Conservation (phyloP, 2,113 vertebrate genomes). For the Amblyopsis rosae region DNA sequence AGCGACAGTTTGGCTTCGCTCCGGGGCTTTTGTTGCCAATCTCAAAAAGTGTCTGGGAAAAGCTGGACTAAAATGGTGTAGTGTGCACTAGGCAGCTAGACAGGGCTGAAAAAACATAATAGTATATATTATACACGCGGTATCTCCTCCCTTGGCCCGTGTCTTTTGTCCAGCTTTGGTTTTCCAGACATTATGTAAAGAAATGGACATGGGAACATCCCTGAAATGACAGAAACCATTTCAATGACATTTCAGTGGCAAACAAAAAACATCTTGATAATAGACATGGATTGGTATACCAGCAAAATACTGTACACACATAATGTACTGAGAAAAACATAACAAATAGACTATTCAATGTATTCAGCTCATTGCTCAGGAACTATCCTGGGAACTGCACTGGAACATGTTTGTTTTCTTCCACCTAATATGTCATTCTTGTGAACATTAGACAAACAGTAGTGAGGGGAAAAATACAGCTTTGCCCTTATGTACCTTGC, state of each 20-base stretch:
- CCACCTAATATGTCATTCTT: too few species aligned
- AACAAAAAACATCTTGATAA: slow-evolving; percentile 28
- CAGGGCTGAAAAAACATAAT: neutral
- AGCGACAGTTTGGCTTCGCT: too few species aligned
- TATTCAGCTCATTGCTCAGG: neutral
- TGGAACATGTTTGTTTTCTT: too few species aligned
- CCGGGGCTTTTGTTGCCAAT: too few species aligned
- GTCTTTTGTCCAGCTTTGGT: neutral
- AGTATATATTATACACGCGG: neutral
- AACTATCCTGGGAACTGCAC: too few species aligned
- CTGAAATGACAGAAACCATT: slow-evolving; percentile 4
- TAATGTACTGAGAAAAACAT: neutral
- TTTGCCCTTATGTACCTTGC: too few species aligned
- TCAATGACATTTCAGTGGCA: slow-evolving; percentile 32
- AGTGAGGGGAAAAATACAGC: too few species aligned
- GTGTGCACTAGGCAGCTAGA: too few species aligned
- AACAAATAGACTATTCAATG: neutral
- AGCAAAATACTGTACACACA: neutral
- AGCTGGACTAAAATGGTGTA: too few species aligned
- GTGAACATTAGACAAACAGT: too few species aligned
- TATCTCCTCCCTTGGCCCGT: neutral
- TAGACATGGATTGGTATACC: neutral
- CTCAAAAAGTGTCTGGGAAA: too few species aligned
- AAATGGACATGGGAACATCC: neutral
- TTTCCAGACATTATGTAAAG: neutral